Evolutionary conservation across 2,888 invertebrate genomes (phyloP), one percentile per base, ranked within the genome.

Genomic region (Coleophora deauratella): DNA sequence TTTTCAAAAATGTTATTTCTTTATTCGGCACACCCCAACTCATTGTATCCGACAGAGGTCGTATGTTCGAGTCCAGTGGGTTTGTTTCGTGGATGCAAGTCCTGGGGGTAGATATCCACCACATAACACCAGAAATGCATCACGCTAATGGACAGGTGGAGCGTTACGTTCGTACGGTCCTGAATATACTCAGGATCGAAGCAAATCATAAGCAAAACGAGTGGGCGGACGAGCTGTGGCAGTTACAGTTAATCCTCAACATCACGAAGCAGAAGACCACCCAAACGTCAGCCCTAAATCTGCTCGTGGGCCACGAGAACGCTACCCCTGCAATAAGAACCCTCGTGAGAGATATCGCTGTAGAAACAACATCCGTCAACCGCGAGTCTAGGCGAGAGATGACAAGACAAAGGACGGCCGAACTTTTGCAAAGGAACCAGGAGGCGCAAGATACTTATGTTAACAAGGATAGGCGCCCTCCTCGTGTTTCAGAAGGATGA

Each of bases 41-140:
- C 0, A 30, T 46, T 1, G 35, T 46, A 13, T 11, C 28, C 9
- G 46, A 46, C n/a, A 27, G 33, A 15, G 44, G 46, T 6, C 40
- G 42, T 6, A 46, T 46, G 44, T 46, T 42, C 14, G 38, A 42
- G 27, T 4, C 27, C 2, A 9, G n/a, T 2, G 35, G 12, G 1
- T 47, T 47, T 27, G 9, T 10, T 2, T n/a, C 8, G 0, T 42
- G 38, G 42, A 34, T 38, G 3, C n/a, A 9, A 2, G 38, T 27
- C 9, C 10, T 45, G 4, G 45, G 47, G 3, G 9, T 27, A 15
- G 39, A 51, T 2, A 6, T 52, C 0, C 52, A 55, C 13, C 32
- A 41, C 9, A 48, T 51, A 2, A 51, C 51, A 1, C 48, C 52
- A 0, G 51, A 50, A 9, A 54, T 54, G 52, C 54, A 55, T 13